A percentile compares a stretch with the other conserved stretches of the same genome.
phyloP scores from a whole-genome alignment of 2,797 vertebrate species.

The Pristis pectinata region DNA sequence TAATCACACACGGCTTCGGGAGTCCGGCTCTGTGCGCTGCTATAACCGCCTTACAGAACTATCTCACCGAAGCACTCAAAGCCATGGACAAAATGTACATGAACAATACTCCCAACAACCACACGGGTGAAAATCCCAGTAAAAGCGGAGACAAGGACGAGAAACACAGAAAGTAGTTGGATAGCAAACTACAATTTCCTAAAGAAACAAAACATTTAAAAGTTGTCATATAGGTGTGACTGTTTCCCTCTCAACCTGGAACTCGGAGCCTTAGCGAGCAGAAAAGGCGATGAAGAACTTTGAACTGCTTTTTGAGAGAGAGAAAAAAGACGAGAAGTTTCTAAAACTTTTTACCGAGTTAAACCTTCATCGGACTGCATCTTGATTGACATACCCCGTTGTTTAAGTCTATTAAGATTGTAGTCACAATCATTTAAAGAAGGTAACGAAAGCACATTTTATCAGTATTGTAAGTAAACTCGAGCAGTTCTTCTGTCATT shows the following conservation, averaged over 20 bases:
- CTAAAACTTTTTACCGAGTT: constrained; percentile 53
- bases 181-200: constrained; percentile 42
- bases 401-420: constrained; percentile 82
- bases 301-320: constrained; percentile 42
- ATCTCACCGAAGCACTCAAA: constrained; percentile 99
- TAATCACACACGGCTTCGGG: constrained; percentile 97
- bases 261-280: constrained; percentile 58
- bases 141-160: constrained; percentile 98
- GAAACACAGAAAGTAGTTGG: constrained; percentile 93
- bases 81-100: constrained; percentile 99
- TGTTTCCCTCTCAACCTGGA: constrained; percentile 39
- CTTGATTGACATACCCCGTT: constrained; percentile 64
- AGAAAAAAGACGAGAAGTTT: constrained; percentile 41
- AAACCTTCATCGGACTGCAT: constrained; percentile 83
- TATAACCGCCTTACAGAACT: constrained; percentile 97
- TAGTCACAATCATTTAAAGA: constrained; percentile 68
- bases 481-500: constrained; percentile 87
- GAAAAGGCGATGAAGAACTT: constrained; percentile 63
- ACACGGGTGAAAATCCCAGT: constrained; percentile 85
- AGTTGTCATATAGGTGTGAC: constrained; percentile 42
- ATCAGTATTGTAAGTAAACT: constrained; percentile 99
- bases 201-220: constrained; percentile 29
- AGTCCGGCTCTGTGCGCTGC: constrained; percentile 95
- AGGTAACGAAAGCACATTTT: constrained; percentile 82
- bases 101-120: constrained; percentile 95